Conservation (phyloP, 2,888 invertebrate species). For the Meghimatium bilineatum region DNA sequence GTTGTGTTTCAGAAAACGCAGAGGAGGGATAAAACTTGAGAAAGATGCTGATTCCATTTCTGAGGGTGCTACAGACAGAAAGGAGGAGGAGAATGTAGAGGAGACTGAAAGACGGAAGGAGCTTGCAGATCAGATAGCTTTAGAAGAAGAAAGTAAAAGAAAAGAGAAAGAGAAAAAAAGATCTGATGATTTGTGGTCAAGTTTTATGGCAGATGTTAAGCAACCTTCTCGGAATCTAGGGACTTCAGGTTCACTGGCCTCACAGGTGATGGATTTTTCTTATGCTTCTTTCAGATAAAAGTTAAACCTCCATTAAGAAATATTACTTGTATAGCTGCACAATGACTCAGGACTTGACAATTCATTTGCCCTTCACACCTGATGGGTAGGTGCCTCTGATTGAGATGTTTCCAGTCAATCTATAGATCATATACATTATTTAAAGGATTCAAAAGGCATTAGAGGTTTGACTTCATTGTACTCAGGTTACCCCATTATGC, state of each 20-base stretch:
- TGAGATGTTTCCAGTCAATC: too few relatives aligned
- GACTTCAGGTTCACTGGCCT: neutral
- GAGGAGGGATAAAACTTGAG: conserved; percentile 50
- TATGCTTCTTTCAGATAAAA: neutral
- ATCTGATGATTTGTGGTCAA: conserved; percentile 75
- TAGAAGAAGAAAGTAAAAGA: conserved; percentile 64
- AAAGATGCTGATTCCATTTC: conserved; percentile 1
- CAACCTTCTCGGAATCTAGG: conserved; percentile 50
- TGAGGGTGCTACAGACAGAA: conserved; percentile 11
- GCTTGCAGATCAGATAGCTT: conserved; percentile 60
- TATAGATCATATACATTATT: too few relatives aligned
- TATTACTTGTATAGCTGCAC: too few relatives aligned
- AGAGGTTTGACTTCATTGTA: too few relatives aligned
- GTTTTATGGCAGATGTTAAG: conserved; percentile 75
- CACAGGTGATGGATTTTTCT: conserved; percentile 7
- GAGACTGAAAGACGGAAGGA: conserved; percentile 55
- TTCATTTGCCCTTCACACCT: too few relatives aligned
- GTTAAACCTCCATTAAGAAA: neutral
- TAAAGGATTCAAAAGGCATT: too few relatives aligned
- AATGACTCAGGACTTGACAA: too few relatives aligned
- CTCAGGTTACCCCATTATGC: too few relatives aligned
- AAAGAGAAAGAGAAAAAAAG: conserved; percentile 72
- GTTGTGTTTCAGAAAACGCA: conserved; percentile 44
- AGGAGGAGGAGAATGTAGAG: conserved; percentile 19
- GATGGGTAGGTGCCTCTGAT: too few relatives aligned